These are phyloP conservation scores for Mnemiopsis leidyi DNA, from an alignment of 37 sponge, comb jelly and placozoan genomes.

Conservation along the genomic window DNA sequence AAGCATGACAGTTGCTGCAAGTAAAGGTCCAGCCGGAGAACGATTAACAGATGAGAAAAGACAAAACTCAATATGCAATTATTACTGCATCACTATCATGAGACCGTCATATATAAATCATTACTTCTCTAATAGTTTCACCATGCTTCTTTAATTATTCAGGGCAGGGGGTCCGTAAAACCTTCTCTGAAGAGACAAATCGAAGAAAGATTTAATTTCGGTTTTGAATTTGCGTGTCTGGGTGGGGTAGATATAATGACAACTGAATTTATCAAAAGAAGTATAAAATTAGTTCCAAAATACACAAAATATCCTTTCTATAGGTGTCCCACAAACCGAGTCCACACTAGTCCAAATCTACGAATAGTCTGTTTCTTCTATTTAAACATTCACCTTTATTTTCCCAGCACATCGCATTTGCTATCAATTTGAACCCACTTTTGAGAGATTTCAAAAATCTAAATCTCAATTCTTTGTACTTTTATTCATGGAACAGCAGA, in stretches of 20 bases:
- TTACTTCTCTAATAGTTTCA: background rate
- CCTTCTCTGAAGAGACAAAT: background rate
- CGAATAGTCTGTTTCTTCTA: too few species aligned
- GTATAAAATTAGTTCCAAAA: background rate
- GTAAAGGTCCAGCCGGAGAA: background rate
- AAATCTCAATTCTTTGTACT: too few species aligned
- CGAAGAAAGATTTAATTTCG: background rate
- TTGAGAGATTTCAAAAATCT: too few species aligned
- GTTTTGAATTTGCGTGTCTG: background rate
- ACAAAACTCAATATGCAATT: background rate
- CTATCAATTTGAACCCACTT: too few species aligned
- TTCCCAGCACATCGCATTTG: too few species aligned
- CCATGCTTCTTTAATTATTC: background rate
- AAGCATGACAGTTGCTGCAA: background rate
- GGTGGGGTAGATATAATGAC: too few species aligned
- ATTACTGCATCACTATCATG: background rate
- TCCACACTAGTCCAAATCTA: background rate
- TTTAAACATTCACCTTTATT: too few species aligned
- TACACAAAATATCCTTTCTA: background rate
- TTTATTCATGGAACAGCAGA: too few species aligned
- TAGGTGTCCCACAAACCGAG: background rate
- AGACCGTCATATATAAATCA: background rate
- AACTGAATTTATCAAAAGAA: background rate
- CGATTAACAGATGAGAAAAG: background rate
- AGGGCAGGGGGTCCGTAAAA: background rate